phyloP scores from a whole-genome alignment of 1,140 invertebrate species.

The Bombus ignitus region DNA sequence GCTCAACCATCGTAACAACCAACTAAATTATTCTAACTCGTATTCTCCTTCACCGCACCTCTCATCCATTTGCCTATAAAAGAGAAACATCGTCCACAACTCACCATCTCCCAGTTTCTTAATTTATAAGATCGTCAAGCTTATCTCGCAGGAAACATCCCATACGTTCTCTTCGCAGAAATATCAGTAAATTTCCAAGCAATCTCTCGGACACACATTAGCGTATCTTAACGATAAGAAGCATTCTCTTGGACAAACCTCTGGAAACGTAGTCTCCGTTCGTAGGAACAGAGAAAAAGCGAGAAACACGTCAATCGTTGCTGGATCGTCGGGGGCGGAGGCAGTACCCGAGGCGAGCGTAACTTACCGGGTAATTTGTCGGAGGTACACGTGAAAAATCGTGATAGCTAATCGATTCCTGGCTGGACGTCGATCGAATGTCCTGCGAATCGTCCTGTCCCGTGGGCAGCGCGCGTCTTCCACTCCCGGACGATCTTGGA shows the following conservation, averaged over 20 bases:
- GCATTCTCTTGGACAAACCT: background rate
- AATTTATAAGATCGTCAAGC: background rate
- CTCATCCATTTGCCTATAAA: background rate
- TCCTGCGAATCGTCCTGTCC: background rate
- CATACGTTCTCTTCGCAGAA: background rate
- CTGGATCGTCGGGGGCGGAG: background rate
- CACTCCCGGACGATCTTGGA: slow-evolving; percentile 33
- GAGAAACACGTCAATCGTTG: background rate
- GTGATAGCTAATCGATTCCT: slow-evolving; percentile 40
- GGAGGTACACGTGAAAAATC: background rate
- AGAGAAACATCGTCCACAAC: background rate
- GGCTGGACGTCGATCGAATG: slow-evolving; percentile 7
- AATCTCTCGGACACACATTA: background rate
- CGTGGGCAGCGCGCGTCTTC: slow-evolving; percentile 44
- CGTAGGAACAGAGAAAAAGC: background rate
- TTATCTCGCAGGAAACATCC: background rate
- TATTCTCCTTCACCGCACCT: too few relatives aligned
- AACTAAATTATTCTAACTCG: too few relatives aligned
- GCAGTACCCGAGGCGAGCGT: background rate
- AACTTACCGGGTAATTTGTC: slow-evolving; percentile 36
- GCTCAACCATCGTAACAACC: too few relatives aligned
- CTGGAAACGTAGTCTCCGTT: background rate
- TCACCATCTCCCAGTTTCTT: background rate
- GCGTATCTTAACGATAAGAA: slow-evolving; percentile 34
- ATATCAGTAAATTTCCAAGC: slow-evolving; percentile 2